Evolutionary conservation across 2,888 invertebrate species (phyloP).

Genomic region (Epirrita christyi): DNA sequence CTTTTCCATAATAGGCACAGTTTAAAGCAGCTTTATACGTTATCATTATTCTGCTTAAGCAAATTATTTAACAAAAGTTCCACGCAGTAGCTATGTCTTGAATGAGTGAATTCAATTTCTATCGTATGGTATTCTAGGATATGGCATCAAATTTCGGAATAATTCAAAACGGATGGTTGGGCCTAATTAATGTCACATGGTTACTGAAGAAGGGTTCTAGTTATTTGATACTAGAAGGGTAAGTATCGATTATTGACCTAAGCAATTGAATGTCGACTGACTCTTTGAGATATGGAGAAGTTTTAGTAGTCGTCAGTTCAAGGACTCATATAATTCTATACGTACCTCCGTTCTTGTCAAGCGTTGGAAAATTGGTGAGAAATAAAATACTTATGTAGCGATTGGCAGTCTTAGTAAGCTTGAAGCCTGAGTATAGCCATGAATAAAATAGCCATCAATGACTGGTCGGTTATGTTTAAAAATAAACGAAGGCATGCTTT

Average conservation of each 20-base stretch:
- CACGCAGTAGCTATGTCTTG: conserved; percentile 42
- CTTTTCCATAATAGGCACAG: conserved; percentile 10
- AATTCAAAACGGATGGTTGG: conserved; percentile 52
- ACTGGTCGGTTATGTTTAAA: too few relatives aligned
- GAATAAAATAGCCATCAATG: too few relatives aligned
- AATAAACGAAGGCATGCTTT: background rate
- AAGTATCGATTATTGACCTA: conserved; percentile 5
- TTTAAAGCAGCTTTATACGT: conserved; percentile 16
- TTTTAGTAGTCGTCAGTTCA: too few relatives aligned
- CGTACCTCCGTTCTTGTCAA: too few relatives aligned
- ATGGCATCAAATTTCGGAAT: conserved; percentile 70
- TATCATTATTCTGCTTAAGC: conserved; percentile 35
- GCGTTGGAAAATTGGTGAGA: too few relatives aligned
- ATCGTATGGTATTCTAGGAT: conserved; percentile 49
- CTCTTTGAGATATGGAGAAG: too few relatives aligned
- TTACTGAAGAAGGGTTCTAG: conserved; percentile 23
- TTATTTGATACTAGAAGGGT: conserved; percentile 19
- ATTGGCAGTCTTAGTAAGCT: too few relatives aligned
- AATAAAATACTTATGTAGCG: too few relatives aligned
- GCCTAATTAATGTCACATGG: conserved; percentile 55
- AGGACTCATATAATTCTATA: too few relatives aligned
- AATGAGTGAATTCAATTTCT: conserved; percentile 38
- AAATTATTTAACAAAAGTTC: conserved; percentile 33
- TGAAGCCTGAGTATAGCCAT: too few relatives aligned
- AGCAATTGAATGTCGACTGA: too few relatives aligned